Conservation (phyloP, 53 echinoderm and acorn worm species). For the Antedon mediterranea region DNA sequence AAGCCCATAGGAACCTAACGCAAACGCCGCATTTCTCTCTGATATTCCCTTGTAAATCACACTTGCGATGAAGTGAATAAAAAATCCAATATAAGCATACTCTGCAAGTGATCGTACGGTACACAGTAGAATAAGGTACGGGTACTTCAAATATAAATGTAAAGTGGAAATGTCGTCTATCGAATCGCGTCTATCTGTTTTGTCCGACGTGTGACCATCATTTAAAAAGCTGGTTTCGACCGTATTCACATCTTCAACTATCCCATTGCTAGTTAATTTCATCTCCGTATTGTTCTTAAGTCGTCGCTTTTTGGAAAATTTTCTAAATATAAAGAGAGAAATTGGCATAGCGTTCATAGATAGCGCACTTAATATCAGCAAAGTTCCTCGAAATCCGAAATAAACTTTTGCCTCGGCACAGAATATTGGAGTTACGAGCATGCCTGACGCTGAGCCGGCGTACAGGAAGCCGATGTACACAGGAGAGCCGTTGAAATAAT, state of each 20-base stretch:
- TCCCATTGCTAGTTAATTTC: not conserved
- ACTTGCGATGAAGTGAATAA: not conserved
- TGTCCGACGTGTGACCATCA: no score
- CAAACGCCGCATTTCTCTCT: not conserved
- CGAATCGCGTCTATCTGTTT: no score
- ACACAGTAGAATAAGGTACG: not conserved
- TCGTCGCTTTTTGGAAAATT: not conserved
- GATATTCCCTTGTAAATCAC: not conserved
- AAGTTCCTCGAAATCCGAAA: not conserved
- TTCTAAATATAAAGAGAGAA: not conserved
- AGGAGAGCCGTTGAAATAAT: not conserved
- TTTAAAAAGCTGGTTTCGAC: no score
- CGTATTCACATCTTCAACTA: not conserved
- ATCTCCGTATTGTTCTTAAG: no score
- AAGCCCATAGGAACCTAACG: not conserved
- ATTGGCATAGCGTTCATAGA: not conserved
- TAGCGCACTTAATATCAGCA: not conserved
- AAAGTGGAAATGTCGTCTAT: not conserved
- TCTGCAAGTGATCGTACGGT: not conserved
- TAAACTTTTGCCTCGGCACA: not conserved
- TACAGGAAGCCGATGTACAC: constrained; percentile 4
- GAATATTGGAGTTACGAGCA: constrained; percentile 3
- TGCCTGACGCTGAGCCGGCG: constrained; percentile 39
- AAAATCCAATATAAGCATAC: not conserved
- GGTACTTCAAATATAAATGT: not conserved